Conservation (phyloP, 1,140 invertebrate genomes). For the Papilio polytes region DNA sequence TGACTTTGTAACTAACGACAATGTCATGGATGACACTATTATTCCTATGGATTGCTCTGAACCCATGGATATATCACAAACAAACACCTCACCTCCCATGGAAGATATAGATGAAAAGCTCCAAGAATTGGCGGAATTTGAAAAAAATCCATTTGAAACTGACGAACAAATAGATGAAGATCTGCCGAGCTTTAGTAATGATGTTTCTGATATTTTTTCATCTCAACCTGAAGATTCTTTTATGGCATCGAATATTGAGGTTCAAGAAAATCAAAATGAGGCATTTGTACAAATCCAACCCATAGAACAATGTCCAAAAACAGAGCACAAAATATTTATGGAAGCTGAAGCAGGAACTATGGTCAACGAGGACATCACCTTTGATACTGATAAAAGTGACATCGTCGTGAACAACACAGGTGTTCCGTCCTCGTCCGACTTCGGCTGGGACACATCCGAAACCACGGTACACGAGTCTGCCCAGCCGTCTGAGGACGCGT, state of each 20-base stretch:
- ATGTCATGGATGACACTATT: slow-evolving; percentile 44
- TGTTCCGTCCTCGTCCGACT: slow-evolving; percentile 36
- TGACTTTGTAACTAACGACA: not conserved
- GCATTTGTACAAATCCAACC: slow-evolving; percentile 21
- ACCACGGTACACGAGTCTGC: slow-evolving; percentile 48
- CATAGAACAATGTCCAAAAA: slow-evolving; percentile 37
- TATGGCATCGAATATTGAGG: slow-evolving; percentile 47
- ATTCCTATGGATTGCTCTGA: slow-evolving; percentile 74
- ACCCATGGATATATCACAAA: slow-evolving; percentile 45
- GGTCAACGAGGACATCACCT: not conserved
- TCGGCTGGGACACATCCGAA: slow-evolving; percentile 50
- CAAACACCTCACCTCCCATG: slow-evolving; percentile 63
- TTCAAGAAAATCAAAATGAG: not conserved
- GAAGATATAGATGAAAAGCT: slow-evolving; percentile 52
- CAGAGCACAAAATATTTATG: slow-evolving; percentile 46
- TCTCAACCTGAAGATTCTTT: slow-evolving; percentile 46
- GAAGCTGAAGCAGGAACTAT: not conserved
- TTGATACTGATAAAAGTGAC: not conserved
- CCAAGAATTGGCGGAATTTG: slow-evolving; percentile 48
- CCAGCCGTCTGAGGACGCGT: slow-evolving; percentile 66
- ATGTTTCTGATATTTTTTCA: slow-evolving; percentile 65
- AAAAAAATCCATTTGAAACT: slow-evolving; percentile 74
- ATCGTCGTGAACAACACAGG: not conserved
- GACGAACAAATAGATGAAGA: slow-evolving; percentile 33
- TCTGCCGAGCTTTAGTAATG: slow-evolving; percentile 39